phyloP scores from a whole-genome alignment of 2,797 vertebrate genomes.

The Phalloptychus januarius region DNA sequence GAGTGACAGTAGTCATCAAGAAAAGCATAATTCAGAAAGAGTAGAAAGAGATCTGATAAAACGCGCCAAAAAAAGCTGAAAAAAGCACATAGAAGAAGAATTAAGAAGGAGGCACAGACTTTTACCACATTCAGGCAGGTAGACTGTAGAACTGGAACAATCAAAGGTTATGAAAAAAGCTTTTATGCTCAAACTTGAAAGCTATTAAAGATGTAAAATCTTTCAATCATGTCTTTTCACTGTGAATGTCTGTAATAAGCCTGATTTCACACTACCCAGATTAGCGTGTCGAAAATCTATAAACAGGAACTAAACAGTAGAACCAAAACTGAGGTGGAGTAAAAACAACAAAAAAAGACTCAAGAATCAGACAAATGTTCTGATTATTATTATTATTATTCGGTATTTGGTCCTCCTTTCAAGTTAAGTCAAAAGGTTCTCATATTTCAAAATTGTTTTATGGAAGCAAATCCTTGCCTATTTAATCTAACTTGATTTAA shows the following conservation, averaged over 20 bases:
- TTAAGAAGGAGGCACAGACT: constrained; percentile 20
- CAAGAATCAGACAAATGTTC: not conserved
- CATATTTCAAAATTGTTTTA: not conserved
- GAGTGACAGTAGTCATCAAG: not conserved
- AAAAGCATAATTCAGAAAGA: not conserved
- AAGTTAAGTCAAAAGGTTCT: not conserved
- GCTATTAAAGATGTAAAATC: not conserved
- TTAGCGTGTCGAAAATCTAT: not conserved
- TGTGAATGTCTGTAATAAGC: not conserved
- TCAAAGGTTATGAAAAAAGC: not conserved
- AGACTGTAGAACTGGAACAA: constrained; percentile 35
- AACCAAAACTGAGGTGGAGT: not conserved
- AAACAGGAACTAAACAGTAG: not conserved
- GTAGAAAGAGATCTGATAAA: not conserved
- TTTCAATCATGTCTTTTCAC: not conserved
- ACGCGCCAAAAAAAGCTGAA: not conserved
- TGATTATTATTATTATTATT: not conserved
- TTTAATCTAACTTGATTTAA: not conserved
- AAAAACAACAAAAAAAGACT: not conserved
- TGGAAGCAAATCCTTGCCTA: not conserved
- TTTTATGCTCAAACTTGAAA: not conserved
- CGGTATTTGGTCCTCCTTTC: not conserved
- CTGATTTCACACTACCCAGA: not conserved
- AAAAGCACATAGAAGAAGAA: constrained; percentile 54
- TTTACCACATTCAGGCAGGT: constrained; percentile 37